A percentile compares a stretch with the other conserved stretches of the same genome.
These are phyloP conservation scores for Chloebia gouldiae DNA, from an alignment of 2,113 vertebrate species.

Conservation along the genomic window DNA sequence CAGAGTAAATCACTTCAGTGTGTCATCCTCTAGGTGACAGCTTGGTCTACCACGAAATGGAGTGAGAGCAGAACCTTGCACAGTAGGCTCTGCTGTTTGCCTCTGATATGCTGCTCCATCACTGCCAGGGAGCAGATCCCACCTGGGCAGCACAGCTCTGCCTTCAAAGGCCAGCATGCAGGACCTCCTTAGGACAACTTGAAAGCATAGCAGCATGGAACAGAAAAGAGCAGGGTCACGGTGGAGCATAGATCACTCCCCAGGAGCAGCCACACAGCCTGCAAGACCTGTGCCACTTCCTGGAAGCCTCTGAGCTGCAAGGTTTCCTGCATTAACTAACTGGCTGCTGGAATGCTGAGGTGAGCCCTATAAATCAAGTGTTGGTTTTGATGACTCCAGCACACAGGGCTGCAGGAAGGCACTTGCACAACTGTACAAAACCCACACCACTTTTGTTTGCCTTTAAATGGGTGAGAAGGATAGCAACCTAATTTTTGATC, in stretches of 20 bases:
- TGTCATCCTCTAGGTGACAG: background rate
- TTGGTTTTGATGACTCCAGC: background rate
- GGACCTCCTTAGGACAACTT: conserved; percentile 30
- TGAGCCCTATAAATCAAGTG: background rate
- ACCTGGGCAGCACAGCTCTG: background rate
- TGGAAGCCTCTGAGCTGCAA: background rate
- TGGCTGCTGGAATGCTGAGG: conserved; percentile 12
- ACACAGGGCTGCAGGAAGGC: background rate
- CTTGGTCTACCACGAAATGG: background rate
- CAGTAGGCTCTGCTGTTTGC: background rate
- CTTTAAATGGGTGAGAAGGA: background rate
- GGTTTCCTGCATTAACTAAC: conserved; percentile 12
- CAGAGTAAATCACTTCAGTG: background rate
- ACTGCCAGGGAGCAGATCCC: conserved; percentile 4
- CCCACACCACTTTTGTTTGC: background rate
- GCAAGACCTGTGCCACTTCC: conserved; percentile 2
- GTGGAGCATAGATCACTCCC: conserved; percentile 41
- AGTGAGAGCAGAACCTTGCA: background rate
- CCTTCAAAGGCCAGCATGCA: conserved; percentile 37
- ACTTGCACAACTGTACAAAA: background rate
- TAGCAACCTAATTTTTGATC: background rate
- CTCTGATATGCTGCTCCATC: background rate
- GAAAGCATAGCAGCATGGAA: background rate
- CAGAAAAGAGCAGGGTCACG: conserved; percentile 26
- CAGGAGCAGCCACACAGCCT: conserved; percentile 19